Percentiles rank a stretch among this genome's conserved stretches.
These are phyloP conservation scores for Galemys pyrenaicus DNA, from an alignment of 2,113 vertebrate genomes.

Conservation along the genomic window DNA sequence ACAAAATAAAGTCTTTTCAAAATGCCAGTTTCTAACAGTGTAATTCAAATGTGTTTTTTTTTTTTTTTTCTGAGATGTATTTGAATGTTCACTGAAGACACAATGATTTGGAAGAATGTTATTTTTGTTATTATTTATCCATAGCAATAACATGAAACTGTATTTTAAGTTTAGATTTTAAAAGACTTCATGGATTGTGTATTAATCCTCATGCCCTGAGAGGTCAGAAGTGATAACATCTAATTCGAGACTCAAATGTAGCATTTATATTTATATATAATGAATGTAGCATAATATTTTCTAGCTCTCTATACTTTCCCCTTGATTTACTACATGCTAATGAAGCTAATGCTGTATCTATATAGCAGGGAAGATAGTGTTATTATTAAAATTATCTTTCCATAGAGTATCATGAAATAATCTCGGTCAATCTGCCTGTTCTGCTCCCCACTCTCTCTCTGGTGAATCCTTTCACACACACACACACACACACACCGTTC, in stretches of 20 bases:
- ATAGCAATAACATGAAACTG: neutral
- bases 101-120: neutral
- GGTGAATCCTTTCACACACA: too few species aligned
- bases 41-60: conserved; percentile 25
- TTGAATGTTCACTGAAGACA: conserved; percentile 15
- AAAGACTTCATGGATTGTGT: neutral
- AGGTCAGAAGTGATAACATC: neutral
- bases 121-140: conserved; percentile 27
- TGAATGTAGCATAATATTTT: too few species aligned
- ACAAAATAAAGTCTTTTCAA: neutral
- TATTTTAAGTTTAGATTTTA: neutral
- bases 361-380: neutral
- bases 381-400: neutral
- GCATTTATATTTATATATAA: too few species aligned
- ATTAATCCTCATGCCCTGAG: neutral
- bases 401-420: neutral
- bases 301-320: neutral
- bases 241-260: neutral
- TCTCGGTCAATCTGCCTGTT: too few species aligned
- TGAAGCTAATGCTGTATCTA: neutral
- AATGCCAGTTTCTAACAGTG: neutral
- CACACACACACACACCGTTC: too few species aligned
- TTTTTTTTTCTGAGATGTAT: neutral
- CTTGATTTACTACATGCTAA: neutral
- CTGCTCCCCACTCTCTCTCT: too few species aligned